Evolutionary conservation across 1,140 invertebrate genomes (phyloP).

Genomic region (Drosophila santomea): DNA sequence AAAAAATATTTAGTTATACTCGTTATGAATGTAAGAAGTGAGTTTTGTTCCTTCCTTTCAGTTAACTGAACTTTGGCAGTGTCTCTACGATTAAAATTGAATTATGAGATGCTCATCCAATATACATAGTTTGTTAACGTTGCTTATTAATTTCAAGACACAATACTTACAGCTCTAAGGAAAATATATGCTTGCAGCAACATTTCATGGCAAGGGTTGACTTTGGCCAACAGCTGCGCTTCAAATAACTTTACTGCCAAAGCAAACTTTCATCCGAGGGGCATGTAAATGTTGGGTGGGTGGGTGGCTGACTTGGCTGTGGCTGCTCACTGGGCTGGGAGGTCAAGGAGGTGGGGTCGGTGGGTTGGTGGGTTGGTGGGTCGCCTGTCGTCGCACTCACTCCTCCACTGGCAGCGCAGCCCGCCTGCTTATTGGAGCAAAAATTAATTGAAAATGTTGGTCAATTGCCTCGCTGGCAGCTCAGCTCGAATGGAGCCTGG

Average conservation of each 20-base stretch:
- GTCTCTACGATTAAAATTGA: too few relatives aligned
- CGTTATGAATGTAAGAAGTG: too few relatives aligned
- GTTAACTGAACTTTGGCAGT: too few relatives aligned
- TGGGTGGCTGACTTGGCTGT: not conserved
- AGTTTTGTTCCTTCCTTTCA: too few relatives aligned
- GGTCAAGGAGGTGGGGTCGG: not conserved
- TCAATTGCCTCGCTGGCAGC: conserved; percentile 72
- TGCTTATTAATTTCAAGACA: not conserved
- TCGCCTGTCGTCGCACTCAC: conserved; percentile 1
- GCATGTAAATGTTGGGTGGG: conserved; percentile 25
- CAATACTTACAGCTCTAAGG: conserved; percentile 9
- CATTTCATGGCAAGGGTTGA: conserved; percentile 59
- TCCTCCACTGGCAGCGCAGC: conserved; percentile 14
- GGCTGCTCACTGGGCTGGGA: not conserved
- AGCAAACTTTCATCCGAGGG: conserved; percentile 20
- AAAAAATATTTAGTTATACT: not conserved
- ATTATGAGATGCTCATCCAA: too few relatives aligned
- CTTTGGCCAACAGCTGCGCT: conserved; percentile 74
- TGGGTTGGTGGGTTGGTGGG: not conserved
- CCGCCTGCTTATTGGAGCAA: conserved; percentile 82
- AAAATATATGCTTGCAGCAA: conserved; percentile 67
- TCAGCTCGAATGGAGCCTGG: conserved; percentile 2
- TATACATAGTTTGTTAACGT: too few relatives aligned
- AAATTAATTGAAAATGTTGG: conserved; percentile 84
- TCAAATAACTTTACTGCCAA: conserved; percentile 75